Evolutionary conservation across 2,888 invertebrate species (phyloP).

Genomic region (Coelinius sp.): DNA sequence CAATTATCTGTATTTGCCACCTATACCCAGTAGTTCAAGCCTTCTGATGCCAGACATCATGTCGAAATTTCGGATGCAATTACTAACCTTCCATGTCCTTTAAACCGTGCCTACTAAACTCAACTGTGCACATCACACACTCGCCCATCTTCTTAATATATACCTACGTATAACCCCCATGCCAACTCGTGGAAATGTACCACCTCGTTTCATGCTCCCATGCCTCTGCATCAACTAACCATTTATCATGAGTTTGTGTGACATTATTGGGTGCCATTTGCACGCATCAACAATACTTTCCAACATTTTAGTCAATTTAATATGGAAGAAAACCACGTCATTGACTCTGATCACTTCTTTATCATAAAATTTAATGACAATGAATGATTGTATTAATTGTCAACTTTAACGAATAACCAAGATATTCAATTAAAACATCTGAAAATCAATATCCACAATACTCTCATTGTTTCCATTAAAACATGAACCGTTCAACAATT

Average conservation of each 20-base stretch:
- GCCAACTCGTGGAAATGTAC: constrained; percentile 43
- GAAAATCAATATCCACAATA: not conserved
- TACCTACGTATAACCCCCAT: not conserved
- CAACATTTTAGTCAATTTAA: too few species aligned
- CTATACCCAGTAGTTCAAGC: constrained; percentile 36
- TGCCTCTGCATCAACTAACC: constrained; percentile 57
- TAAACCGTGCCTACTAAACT: constrained; percentile 20
- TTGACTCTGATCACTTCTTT: too few species aligned
- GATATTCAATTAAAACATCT: not conserved
- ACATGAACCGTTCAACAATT: constrained; percentile 55
- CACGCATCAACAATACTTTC: too few species aligned
- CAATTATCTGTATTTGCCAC: constrained; percentile 65
- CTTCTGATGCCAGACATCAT: constrained; percentile 28
- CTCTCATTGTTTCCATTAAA: not conserved
- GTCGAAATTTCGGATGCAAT: constrained; percentile 42
- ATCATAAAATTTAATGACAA: too few species aligned
- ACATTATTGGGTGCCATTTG: constrained; percentile 59
- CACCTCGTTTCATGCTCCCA: constrained; percentile 57
- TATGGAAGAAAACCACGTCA: too few species aligned
- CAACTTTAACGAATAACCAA: not conserved
- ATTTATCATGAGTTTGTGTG: constrained; percentile 64
- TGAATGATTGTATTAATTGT: too few species aligned
- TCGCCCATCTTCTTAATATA: not conserved
- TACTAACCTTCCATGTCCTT: constrained; percentile 24
- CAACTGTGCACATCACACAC: constrained; percentile 18